These are phyloP conservation scores for Drosophila kepulauana DNA, from an alignment of 1,140 invertebrate genomes.

Conservation along the genomic window DNA sequence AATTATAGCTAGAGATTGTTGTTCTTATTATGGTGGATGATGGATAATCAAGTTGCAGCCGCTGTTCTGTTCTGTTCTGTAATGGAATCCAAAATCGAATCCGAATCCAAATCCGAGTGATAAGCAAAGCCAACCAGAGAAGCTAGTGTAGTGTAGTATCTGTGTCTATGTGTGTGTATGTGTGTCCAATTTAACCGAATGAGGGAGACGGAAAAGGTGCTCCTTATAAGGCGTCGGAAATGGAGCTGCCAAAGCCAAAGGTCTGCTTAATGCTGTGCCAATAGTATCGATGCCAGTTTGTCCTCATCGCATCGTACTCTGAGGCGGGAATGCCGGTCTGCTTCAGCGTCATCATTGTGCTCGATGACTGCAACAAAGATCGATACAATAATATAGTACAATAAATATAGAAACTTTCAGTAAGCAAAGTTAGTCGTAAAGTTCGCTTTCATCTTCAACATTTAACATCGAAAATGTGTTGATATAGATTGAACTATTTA, in stretches of 20 bases:
- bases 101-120: not conserved
- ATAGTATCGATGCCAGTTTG: slow-evolving; percentile 97
- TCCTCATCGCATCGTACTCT: slow-evolving; percentile 92
- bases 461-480: no score
- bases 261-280: slow-evolving; percentile 96
- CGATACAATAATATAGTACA: not conserved
- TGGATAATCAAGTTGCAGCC: slow-evolving; percentile 53
- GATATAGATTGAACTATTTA: no score
- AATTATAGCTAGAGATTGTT: slow-evolving; percentile 61
- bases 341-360: slow-evolving; percentile 91
- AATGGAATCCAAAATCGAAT: slow-evolving; percentile 5
- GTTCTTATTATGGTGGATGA: not conserved
- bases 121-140: slow-evolving; percentile 12
- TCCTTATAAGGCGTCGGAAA: slow-evolving; percentile 70
- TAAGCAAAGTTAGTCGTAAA: no score
- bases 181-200: slow-evolving; percentile 15
- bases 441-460: no score
- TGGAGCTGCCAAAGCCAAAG: slow-evolving; percentile 94
- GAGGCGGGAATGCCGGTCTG: slow-evolving; percentile 92
- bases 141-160: not conserved
- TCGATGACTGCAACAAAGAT: slow-evolving; percentile 88
- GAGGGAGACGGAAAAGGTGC: not conserved
- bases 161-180: no score
- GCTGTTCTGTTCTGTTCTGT: slow-evolving; percentile 9
- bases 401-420: not conserved